Evolutionary conservation across 1,140 invertebrate genomes (phyloP).

Genomic region (Zaprionus ornatus): DNA sequence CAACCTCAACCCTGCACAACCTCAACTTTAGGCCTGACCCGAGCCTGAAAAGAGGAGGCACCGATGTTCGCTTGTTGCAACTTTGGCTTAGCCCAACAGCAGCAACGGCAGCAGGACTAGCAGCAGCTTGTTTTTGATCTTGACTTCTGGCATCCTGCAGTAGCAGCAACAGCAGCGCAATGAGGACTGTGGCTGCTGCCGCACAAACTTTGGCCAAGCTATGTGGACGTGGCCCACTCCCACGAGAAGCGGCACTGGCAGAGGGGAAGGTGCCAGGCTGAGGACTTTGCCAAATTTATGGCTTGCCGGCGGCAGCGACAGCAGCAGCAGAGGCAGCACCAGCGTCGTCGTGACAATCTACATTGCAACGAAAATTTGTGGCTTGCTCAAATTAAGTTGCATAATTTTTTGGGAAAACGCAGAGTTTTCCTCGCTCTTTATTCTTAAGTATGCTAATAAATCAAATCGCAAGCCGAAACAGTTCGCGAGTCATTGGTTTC

Average conservation of each 20-base stretch:
- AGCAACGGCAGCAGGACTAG: conserved; percentile 7
- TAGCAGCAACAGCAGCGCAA: not conserved
- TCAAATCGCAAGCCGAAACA: conserved; percentile 39
- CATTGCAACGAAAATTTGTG: conserved; percentile 53
- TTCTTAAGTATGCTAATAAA: conserved; percentile 48
- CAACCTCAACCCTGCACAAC: not conserved
- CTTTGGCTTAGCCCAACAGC: conserved; percentile 41
- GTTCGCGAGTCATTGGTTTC: conserved; percentile 29
- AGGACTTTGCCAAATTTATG: conserved; percentile 40
- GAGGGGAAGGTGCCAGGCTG: conserved; percentile 1
- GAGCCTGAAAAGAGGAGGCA: not conserved
- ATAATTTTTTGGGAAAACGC: conserved; percentile 43
- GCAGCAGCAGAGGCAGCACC: conserved; percentile 18
- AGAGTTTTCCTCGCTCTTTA: conserved; percentile 14
- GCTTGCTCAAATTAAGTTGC: conserved; percentile 50
- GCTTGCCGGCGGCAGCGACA: conserved; percentile 46
- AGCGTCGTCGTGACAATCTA: conserved; percentile 41
- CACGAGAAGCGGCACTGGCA: not conserved
- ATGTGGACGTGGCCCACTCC: conserved; percentile 28
- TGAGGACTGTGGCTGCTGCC: conserved; percentile 38
- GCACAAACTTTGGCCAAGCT: conserved; percentile 41
- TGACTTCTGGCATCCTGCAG: conserved; percentile 57
- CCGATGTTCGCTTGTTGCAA: conserved; percentile 47
- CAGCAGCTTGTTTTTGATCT: conserved; percentile 67
- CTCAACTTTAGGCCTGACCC: conserved; percentile 24